Percentiles rank a stretch among this genome's conserved stretches.
Evolutionary conservation across 2,888 invertebrate genomes (phyloP).

Genomic region (Lasioglossum figueresi): DNA sequence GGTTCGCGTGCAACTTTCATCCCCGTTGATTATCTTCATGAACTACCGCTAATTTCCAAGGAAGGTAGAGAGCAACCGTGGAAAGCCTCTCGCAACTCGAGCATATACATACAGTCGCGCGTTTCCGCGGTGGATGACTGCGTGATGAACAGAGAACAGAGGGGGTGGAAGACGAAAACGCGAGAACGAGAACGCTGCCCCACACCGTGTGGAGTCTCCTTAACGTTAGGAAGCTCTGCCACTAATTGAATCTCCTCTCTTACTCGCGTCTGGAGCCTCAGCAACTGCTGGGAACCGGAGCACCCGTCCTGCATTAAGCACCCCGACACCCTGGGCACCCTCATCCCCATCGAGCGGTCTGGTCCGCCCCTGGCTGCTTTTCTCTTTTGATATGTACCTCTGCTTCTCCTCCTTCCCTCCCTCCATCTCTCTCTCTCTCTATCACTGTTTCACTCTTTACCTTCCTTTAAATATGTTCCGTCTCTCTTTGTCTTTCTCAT

Average conservation of each 20-base stretch:
- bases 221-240: conserved; percentile 83
- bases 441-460: conserved; percentile 23
- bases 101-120: conserved; percentile 22
- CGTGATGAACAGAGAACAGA: conserved; percentile 13
- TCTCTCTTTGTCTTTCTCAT: conserved; percentile 4
- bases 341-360: conserved; percentile 76
- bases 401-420: conserved; percentile 47
- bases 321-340: conserved; percentile 81
- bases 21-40: conserved; percentile 14
- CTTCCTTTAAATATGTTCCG: conserved; percentile 25
- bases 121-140: conserved; percentile 38
- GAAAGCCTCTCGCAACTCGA: conserved; percentile 1
- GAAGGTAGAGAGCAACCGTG: conserved; percentile 7
- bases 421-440: conserved; percentile 1
- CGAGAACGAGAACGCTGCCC: conserved; percentile 45
- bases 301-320: conserved; percentile 84
- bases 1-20: not conserved
- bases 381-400: conserved; percentile 55
- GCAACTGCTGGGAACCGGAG: conserved; percentile 83
- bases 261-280: conserved; percentile 82
- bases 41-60: conserved; percentile 26
- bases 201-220: conserved; percentile 80
- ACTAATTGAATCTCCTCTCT: conserved; percentile 84
- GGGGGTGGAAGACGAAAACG: conserved; percentile 6
- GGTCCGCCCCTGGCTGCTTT: conserved; percentile 61